A percentile compares a stretch with the other conserved stretches of the same genome.
phyloP scores from a whole-genome alignment of 2,888 invertebrate species.

The Dasypolia templi region DNA sequence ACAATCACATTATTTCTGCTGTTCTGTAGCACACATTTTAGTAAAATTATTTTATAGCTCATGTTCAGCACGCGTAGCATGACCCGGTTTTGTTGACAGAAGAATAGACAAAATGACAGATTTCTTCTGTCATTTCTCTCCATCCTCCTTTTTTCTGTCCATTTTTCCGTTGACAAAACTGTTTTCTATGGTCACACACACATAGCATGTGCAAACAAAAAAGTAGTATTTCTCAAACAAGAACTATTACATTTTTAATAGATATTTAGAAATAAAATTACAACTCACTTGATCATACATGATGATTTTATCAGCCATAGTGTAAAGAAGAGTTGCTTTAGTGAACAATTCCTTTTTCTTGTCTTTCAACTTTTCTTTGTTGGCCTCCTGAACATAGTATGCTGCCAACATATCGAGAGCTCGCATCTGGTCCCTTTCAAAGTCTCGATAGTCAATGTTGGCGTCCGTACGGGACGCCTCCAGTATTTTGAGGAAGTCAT shows the following conservation, averaged over 20 bases:
- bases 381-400: conserved; percentile 99
- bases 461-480: conserved; percentile 97
- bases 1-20: not conserved
- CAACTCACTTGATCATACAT: conserved; percentile 98
- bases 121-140: no score
- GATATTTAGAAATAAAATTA: not conserved
- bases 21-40: not conserved
- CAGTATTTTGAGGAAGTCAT: conserved; percentile 98
- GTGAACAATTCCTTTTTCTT: conserved; percentile 98
- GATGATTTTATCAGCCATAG: conserved; percentile 99
- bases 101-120: no score
- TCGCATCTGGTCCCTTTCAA: conserved; percentile 99
- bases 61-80: no score
- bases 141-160: no score
- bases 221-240: no score
- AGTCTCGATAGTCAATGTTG: conserved; percentile 96
- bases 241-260: not conserved
- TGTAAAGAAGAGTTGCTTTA: conserved; percentile 99
- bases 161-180: no score
- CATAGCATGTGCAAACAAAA: not conserved
- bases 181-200: no score
- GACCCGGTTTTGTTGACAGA: no score
- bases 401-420: conserved; percentile 99
- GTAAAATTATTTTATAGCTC: not conserved
- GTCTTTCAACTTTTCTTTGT: conserved; percentile 98